phyloP scores from a whole-genome alignment of 2,113 vertebrate species.

The Nothocercus julius region DNA sequence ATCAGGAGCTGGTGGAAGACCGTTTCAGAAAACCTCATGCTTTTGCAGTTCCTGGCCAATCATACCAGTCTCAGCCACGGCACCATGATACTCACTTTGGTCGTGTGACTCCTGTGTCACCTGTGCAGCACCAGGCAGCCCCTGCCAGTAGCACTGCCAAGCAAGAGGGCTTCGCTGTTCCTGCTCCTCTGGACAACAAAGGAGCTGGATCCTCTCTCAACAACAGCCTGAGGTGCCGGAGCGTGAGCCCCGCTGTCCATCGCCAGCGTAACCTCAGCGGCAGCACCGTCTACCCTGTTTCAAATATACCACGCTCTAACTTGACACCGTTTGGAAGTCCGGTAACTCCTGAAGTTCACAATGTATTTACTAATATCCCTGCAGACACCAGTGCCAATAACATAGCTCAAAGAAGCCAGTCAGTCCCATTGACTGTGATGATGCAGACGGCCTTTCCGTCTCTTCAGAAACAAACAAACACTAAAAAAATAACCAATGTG shows the following conservation, averaged over 20 bases:
- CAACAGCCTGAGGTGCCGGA: slow-evolving; percentile 90
- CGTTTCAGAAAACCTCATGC: slow-evolving; percentile 97
- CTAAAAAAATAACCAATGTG: slow-evolving; percentile 89
- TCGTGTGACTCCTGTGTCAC: slow-evolving; percentile 94
- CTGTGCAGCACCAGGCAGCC: slow-evolving; percentile 89
- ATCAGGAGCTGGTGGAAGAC: slow-evolving; percentile 94
- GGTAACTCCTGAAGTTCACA: slow-evolving; percentile 87
- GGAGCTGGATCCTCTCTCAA: slow-evolving; percentile 74
- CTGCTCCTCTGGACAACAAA: slow-evolving; percentile 95
- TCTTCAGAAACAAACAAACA: slow-evolving; percentile 84
- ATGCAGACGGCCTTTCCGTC: slow-evolving; percentile 93
- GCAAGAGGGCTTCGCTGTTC: slow-evolving; percentile 96
- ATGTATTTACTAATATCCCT: slow-evolving; percentile 85
- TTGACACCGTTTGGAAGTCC: slow-evolving; percentile 89
- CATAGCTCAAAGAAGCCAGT: slow-evolving; percentile 95
- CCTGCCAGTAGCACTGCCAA: slow-evolving; percentile 83
- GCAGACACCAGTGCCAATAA: slow-evolving; percentile 83
- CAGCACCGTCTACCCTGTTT: slow-evolving; percentile 82
- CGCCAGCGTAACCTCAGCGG: slow-evolving; percentile 91
- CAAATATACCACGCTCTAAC: slow-evolving; percentile 83
- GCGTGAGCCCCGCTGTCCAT: slow-evolving; percentile 94
- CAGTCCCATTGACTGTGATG: slow-evolving; percentile 96
- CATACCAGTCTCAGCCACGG: slow-evolving; percentile 88
- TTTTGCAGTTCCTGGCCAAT: slow-evolving; percentile 94
- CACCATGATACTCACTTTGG: slow-evolving; percentile 90